Conservation (phyloP, 2,113 vertebrate genomes). For the Pluvianellus socialis region DNA sequence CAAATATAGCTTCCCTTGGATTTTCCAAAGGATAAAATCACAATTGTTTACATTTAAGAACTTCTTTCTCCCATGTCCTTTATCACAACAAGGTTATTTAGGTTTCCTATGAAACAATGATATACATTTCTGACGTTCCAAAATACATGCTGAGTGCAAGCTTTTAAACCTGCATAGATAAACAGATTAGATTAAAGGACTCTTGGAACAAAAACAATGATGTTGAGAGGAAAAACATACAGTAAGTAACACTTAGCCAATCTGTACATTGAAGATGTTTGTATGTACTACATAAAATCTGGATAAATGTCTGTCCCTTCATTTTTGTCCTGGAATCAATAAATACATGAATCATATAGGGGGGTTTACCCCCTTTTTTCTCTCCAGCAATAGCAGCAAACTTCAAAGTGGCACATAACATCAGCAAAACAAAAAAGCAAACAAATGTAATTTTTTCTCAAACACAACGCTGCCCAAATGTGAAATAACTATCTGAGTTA, state of each 20-base stretch:
- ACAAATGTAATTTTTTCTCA: neutral
- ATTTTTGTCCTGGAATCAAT: neutral
- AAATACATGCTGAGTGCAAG: conserved; percentile 21
- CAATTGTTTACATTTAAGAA: conserved; percentile 19
- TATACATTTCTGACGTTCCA: neutral
- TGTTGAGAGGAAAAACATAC: conserved; percentile 22
- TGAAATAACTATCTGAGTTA: neutral
- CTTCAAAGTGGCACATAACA: neutral
- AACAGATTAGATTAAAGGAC: conserved; percentile 41
- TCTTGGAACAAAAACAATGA: neutral
- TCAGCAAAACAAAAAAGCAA: neutral
- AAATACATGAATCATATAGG: neutral
- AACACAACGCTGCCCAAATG: neutral
- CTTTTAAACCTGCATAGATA: conserved; percentile 47
- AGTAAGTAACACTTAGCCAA: neutral
- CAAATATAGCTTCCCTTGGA: neutral
- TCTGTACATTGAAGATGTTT: neutral
- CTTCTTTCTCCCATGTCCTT: conserved; percentile 53
- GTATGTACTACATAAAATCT: neutral
- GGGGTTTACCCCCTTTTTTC: neutral
- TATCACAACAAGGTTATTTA: conserved; percentile 29
- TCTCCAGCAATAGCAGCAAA: neutral
- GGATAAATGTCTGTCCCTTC: neutral
- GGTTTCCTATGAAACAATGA: neutral
- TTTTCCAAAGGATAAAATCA: conserved; percentile 2